phyloP scores from a whole-genome alignment of 2,113 vertebrate species.

The Psammodynastes pulverulentus region DNA sequence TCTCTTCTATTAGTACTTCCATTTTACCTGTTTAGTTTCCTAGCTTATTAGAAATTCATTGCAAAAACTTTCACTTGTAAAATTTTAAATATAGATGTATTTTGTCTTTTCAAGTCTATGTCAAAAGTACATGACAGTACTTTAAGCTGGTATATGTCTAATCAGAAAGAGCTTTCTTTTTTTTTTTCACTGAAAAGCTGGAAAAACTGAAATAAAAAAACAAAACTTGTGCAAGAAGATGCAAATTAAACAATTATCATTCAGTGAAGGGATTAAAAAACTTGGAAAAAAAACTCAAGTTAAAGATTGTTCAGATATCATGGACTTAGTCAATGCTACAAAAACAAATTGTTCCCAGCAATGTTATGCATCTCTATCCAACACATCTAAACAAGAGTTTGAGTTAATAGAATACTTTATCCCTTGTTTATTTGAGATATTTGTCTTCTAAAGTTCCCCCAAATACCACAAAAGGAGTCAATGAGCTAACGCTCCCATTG shows the following conservation, averaged over 20 bases:
- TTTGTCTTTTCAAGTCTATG: not conserved
- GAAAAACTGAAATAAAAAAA: not conserved
- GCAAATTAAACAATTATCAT: not conserved
- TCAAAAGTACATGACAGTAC: not conserved
- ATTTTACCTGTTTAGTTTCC: not conserved
- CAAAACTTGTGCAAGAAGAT: not conserved
- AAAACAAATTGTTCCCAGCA: not conserved
- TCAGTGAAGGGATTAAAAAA: not conserved
- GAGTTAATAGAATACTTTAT: not conserved
- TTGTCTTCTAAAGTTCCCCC: not conserved
- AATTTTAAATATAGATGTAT: not conserved
- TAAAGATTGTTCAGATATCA: not conserved
- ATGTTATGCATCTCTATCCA: not conserved
- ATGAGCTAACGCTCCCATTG: not conserved
- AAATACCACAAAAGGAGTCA: not conserved
- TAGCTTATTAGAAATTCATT: not conserved
- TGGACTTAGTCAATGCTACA: not conserved
- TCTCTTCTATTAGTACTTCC: not conserved
- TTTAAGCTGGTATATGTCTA: slow-evolving; percentile 10
- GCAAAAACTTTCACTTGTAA: not conserved
- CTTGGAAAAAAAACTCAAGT: not conserved
- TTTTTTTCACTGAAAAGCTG: not conserved
- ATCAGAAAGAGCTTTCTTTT: not conserved
- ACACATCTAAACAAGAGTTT: not conserved
- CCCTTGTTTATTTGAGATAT: not conserved